These are phyloP conservation scores for Hypotaenidia okinawae DNA, from an alignment of 2,797 vertebrate species.

Conservation along the genomic window DNA sequence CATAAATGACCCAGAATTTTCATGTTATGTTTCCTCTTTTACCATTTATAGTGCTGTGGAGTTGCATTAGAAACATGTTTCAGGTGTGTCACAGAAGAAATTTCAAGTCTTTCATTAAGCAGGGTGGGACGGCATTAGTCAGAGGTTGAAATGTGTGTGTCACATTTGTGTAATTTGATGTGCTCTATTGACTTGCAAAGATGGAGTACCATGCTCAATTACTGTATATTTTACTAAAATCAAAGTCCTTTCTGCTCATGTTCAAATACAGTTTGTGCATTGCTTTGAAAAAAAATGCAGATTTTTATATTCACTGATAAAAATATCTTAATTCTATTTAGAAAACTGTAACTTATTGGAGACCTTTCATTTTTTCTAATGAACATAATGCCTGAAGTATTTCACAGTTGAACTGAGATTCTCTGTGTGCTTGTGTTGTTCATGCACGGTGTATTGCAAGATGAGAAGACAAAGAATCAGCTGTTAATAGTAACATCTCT, in stretches of 20 bases:
- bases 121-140: slow-evolving; percentile 67
- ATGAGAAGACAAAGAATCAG: neutral
- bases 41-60: neutral
- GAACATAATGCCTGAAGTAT: neutral
- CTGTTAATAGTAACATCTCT: neutral
- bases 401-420: neutral
- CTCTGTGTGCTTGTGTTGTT: neutral
- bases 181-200: neutral
- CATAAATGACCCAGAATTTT: neutral
- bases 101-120: slow-evolving; percentile 59
- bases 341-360: neutral
- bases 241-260: neutral
- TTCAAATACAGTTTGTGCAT: neutral
- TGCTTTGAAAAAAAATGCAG: neutral
- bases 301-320: neutral
- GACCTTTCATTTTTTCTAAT: neutral
- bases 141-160: slow-evolving; percentile 20
- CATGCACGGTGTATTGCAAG: neutral
- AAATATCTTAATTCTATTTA: neutral
- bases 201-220: accelerated
- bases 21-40: neutral
- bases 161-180: neutral
- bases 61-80: neutral
- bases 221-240: neutral
- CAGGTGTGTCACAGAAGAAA: slow-evolving; percentile 52